Evolutionary conservation across 2,113 vertebrate genomes (phyloP), one percentile per base, ranked within the genome.

Genomic region (Phyllostomus hastatus): DNA sequence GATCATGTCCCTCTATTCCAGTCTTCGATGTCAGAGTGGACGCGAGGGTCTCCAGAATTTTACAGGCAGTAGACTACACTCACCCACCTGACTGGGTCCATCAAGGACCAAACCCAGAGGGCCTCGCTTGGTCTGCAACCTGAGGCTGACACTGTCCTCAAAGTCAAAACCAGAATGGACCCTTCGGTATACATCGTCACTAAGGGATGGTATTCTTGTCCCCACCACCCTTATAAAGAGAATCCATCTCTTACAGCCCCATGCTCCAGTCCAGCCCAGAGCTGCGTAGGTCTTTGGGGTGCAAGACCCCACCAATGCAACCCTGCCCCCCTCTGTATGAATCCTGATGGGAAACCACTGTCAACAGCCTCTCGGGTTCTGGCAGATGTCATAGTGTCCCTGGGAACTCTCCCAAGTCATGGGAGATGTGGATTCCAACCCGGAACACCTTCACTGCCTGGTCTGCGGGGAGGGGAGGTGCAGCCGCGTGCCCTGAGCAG

Each of bases 41-140:
- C 1, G 7, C 59, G 38, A 66, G 57, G 59, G 22, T 79, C 16
- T 83, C 72, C 33, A 12, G 0, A 38, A 52, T 17, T 43, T 46
- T 15, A 12, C 8, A 59, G 38, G 69, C 67, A 76, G 28, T 9
- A 69, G 19, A 15, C 22, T 43, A 33, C 3, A 43, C n/a, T n/a
- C 2, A 3, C 8, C 33, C 7, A 72, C 28, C 10, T 26, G 5
- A 50, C 10, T 10, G 52, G 17, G n/a, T 46, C 1, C 38, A 8
- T 0, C 0, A 15, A 46, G 31, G 28, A 57, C 46, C 14, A 7
- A 54, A 75, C 20, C 7, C 0, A 17, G 75, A 67, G 35, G 35
- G 22, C 24, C 50, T 54, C 4, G 3, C 84, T 76, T 26, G 33
- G 70, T 20, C 11, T 5, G 0, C 20, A 54, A 12, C 5, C 67